These are phyloP conservation scores for Flexamia atlantica DNA, from an alignment of 2,888 invertebrate genomes.

Conservation along the genomic window DNA sequence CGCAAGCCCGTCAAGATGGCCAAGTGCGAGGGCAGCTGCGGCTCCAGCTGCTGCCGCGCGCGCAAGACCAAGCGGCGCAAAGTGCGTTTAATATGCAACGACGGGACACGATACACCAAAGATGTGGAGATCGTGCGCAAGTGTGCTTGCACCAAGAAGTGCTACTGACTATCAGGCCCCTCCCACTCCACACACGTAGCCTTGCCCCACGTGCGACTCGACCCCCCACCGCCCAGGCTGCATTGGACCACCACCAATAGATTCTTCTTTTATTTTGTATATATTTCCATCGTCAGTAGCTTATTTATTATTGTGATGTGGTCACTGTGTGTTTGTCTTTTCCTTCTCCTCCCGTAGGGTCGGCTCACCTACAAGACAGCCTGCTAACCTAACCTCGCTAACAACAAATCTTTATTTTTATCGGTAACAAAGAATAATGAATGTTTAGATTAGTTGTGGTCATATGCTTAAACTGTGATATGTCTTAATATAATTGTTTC, in stretches of 20 bases:
- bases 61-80: slow-evolving; percentile 95
- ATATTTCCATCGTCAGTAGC: slow-evolving; percentile 71
- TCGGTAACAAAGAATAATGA: slow-evolving; percentile 49
- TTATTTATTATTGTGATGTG: slow-evolving; percentile 71
- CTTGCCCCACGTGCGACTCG: slow-evolving; percentile 66
- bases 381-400: slow-evolving; percentile 62
- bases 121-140: slow-evolving; percentile 98
- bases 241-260: slow-evolving; percentile 67
- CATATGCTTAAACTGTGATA: slow-evolving; percentile 62
- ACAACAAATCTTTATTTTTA: slow-evolving; percentile 56
- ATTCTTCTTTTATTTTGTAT: slow-evolving; percentile 71
- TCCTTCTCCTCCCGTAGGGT: slow-evolving; percentile 70
- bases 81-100: slow-evolving; percentile 94
- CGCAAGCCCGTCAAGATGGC: slow-evolving; percentile 94
- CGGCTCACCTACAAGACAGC: slow-evolving; percentile 54
- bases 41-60: slow-evolving; percentile 92
- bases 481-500: slow-evolving; percentile 34
- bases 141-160: slow-evolving; percentile 96
- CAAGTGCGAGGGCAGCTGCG: slow-evolving; percentile 87
- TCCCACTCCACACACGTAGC: slow-evolving; percentile 68
- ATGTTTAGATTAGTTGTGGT: slow-evolving; percentile 56
- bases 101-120: slow-evolving; percentile 96
- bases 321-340: slow-evolving; percentile 71
- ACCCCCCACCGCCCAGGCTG: slow-evolving; percentile 54
- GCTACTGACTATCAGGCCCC: slow-evolving; percentile 78